A percentile compares a stretch with the other conserved stretches of the same genome.
These are phyloP conservation scores for Trichosurus vulpecula DNA, from an alignment of 2,797 vertebrate genomes.

Conservation along the genomic window DNA sequence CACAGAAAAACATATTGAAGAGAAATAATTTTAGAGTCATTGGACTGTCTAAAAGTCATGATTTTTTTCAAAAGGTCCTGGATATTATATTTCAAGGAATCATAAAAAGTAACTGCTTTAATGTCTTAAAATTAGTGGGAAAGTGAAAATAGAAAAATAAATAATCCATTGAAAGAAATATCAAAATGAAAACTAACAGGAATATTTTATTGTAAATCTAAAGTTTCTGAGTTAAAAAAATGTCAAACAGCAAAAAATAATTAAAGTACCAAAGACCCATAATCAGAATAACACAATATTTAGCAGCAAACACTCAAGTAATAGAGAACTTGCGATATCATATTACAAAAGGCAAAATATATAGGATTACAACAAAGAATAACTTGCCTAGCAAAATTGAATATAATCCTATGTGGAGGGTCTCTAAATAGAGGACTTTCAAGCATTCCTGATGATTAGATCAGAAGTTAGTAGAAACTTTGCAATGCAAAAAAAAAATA, in stretches of 20 bases:
- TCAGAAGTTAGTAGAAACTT: neutral
- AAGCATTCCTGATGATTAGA: neutral
- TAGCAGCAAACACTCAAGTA: too few species aligned
- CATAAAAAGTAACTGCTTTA: neutral
- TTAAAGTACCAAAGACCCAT: too few species aligned
- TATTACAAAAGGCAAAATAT: neutral
- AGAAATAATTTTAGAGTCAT: neutral
- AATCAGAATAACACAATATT: too few species aligned
- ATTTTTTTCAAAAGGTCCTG: too few species aligned
- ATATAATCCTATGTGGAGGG: neutral
- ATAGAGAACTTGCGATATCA: too few species aligned
- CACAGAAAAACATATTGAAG: neutral
- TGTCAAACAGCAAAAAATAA: too few species aligned
- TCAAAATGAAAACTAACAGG: neutral
- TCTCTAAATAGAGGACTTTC: neutral
- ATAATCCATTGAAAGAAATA: neutral
- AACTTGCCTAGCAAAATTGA: neutral
- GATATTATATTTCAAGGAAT: neutral
- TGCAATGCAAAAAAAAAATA: neutral
- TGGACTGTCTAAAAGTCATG: too few species aligned
- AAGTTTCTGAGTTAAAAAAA: neutral
- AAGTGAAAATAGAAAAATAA: neutral
- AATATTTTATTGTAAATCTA: neutral
- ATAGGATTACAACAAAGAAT: neutral
- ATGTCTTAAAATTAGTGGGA: neutral